Evolutionary conservation across 2,113 vertebrate genomes (phyloP).

Genomic region (Scartelaos histophorus): DNA sequence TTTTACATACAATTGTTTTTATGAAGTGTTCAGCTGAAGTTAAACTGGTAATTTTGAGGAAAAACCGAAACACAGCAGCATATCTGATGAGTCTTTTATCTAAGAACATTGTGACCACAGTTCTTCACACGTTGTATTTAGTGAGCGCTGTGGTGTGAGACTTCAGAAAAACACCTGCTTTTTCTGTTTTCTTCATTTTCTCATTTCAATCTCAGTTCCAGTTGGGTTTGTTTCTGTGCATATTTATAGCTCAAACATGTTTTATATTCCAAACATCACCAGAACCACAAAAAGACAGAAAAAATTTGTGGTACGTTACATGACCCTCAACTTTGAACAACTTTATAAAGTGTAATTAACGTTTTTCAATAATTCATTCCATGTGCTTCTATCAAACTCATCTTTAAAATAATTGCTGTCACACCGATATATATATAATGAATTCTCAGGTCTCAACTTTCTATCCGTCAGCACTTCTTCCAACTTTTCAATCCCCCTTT

Average conservation of each 20-base stretch:
- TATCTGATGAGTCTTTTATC: neutral
- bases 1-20: neutral
- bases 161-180: too few relatives aligned
- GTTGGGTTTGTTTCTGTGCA: neutral
- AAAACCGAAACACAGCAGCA: neutral
- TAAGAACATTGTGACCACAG: neutral
- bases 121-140: neutral
- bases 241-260: neutral
- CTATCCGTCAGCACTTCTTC: neutral
- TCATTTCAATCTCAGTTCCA: neutral
- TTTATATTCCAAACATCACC: neutral
- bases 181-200: neutral
- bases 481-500: constrained; percentile 1
- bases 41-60: neutral
- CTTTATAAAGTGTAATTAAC: neutral
- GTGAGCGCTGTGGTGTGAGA: neutral
- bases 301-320: neutral
- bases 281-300: neutral
- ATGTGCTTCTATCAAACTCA: neutral
- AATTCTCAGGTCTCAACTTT: neutral
- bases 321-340: neutral
- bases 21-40: neutral
- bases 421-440: constrained; percentile 1
- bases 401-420: neutral
- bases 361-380: constrained; percentile 1